Percentiles rank a stretch among this genome's conserved stretches.
Evolutionary conservation across 2,888 invertebrate species (phyloP).

Genomic region (Drosophila meridiana): DNA sequence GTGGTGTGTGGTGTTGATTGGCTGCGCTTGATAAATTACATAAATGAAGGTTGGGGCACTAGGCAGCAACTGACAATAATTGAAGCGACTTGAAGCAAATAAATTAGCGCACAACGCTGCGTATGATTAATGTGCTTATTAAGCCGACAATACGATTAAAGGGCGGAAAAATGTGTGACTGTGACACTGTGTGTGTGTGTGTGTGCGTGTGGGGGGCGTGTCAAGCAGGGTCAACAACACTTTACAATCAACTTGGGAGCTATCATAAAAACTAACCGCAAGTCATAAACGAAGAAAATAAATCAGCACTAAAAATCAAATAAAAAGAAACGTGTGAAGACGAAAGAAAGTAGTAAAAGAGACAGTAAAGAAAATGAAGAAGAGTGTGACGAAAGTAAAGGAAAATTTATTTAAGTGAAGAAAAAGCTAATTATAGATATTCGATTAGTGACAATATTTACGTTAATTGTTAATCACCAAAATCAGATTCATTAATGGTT

Average conservation of each 20-base stretch:
- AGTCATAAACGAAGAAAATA: slow-evolving; percentile 19
- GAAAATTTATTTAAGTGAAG: background rate
- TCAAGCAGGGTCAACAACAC: slow-evolving; percentile 52
- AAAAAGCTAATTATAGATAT: background rate
- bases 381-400: background rate
- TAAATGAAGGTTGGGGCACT: slow-evolving; percentile 2
- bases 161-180: background rate
- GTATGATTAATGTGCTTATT: slow-evolving; percentile 79
- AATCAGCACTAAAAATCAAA: slow-evolving; percentile 1
- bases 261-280: slow-evolving; percentile 21
- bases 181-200: slow-evolving; percentile 3
- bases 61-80: slow-evolving; percentile 48
- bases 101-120: slow-evolving; percentile 72
- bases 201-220: slow-evolving; percentile 29
- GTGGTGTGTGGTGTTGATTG: slow-evolving; percentile 39
- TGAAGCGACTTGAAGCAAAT: slow-evolving; percentile 70
- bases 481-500: background rate
- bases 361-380: too few species aligned
- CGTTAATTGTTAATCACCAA: background rate
- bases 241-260: slow-evolving; percentile 49
- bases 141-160: slow-evolving; percentile 46
- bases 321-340: background rate
- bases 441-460: slow-evolving; percentile 1
- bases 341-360: background rate
- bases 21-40: slow-evolving; percentile 58